These are phyloP conservation scores for Pocillopora verrucosa DNA, from an alignment of 64 coral and sea anemone species.

Conservation along the genomic window DNA sequence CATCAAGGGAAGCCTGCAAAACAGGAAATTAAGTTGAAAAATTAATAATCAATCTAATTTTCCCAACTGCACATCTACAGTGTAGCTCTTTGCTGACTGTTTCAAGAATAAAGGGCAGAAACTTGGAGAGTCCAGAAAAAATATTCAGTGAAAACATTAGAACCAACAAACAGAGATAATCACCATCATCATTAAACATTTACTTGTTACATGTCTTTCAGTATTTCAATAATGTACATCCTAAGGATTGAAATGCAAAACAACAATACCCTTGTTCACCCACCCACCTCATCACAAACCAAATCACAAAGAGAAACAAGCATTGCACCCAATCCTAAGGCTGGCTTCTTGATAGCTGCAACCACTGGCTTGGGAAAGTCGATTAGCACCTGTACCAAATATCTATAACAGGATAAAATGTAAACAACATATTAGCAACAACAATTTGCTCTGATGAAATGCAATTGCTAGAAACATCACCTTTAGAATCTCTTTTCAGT, in stretches of 20 bases:
- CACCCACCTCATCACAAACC: conserved; percentile 97
- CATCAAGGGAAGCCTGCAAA: conserved; percentile 54
- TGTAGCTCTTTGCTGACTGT: no score
- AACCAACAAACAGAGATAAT: no score
- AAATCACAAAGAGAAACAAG: conserved; percentile 93
- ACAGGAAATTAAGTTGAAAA: not conserved
- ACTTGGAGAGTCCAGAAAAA: no score
- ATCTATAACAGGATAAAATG: conserved; percentile 48
- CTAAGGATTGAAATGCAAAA: not conserved
- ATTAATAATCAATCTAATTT: no score
- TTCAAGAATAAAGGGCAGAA: no score
- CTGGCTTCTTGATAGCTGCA: conserved; percentile 84
- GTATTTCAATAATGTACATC: not conserved
- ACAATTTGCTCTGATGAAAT: no score
- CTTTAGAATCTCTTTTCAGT: no score
- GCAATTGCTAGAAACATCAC: no score
- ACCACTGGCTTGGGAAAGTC: conserved; percentile 93
- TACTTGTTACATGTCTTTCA: not conserved
- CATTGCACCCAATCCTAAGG: conserved; percentile 84
- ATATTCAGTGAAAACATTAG: no score
- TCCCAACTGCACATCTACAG: no score
- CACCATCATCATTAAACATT: not conserved
- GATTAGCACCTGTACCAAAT: conserved; percentile 89
- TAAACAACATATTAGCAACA: not conserved
- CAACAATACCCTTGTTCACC: not conserved